Evolutionary conservation across 2,797 vertebrate species (phyloP).

Genomic region (Argya squamiceps): DNA sequence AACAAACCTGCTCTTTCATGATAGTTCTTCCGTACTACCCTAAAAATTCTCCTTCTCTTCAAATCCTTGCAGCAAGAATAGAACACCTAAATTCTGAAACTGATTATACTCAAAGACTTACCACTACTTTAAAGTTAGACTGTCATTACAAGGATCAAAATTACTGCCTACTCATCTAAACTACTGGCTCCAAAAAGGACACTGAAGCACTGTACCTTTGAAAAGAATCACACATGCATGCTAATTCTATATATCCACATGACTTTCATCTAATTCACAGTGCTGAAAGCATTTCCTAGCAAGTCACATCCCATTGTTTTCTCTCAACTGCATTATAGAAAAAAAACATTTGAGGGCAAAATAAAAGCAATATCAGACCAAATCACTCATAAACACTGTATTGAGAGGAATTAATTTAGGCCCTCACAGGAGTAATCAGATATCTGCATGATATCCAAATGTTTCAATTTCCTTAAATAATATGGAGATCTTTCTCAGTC

Average conservation of each 20-base stretch:
- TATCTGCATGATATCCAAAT: not conserved
- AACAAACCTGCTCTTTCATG: not conserved
- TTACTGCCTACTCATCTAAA: not conserved
- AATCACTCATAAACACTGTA: not conserved
- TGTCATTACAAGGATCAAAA: not conserved
- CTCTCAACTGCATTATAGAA: not conserved
- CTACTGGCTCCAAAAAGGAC: not conserved
- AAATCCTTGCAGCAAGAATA: not conserved
- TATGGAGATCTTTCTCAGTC: not conserved
- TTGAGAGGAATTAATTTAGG: conserved; percentile 4
- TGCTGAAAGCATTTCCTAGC: not conserved
- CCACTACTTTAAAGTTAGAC: not conserved
- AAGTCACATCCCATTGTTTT: conserved; percentile 11
- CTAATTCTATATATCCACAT: not conserved
- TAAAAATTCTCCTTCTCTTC: not conserved
- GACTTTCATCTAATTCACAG: not conserved
- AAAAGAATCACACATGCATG: not conserved
- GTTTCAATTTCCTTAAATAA: not conserved
- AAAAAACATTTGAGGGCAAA: not conserved
- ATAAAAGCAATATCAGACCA: not conserved
- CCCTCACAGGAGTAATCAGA: not conserved
- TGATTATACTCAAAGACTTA: not conserved
- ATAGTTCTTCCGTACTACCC: not conserved
- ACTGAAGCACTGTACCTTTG: not conserved
- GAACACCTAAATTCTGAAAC: not conserved